phyloP scores from a whole-genome alignment of 2,888 invertebrate genomes.

The Acronicta leporina region DNA sequence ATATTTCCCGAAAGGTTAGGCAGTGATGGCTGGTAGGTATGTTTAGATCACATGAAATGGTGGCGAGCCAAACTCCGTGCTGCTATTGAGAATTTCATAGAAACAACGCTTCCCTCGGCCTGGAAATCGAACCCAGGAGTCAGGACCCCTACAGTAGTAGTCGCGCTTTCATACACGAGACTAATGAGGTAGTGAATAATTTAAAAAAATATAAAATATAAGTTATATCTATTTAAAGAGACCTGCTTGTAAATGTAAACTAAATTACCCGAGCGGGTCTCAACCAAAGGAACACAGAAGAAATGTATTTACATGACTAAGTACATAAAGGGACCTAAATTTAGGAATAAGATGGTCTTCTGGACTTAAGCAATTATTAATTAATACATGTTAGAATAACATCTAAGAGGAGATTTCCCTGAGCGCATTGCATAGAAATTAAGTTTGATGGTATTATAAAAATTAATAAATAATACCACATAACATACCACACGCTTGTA shows the following conservation, averaged over 20 bases:
- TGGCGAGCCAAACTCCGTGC: too few species aligned
- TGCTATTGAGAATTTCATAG: too few species aligned
- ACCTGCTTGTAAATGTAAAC: conserved; percentile 24
- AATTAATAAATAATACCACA: too few species aligned
- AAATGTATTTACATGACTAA: background rate
- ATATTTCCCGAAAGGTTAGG: too few species aligned
- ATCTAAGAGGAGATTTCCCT: too few species aligned
- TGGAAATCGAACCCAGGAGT: too few species aligned
- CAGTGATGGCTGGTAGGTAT: too few species aligned
- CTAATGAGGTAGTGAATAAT: background rate
- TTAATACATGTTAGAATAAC: conserved; percentile 1
- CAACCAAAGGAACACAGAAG: conserved; percentile 7
- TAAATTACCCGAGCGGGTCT: conserved; percentile 19
- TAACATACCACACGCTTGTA: too few species aligned
- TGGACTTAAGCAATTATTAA: conserved; percentile 11
- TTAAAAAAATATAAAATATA: background rate
- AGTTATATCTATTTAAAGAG: background rate
- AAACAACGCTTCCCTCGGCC: too few species aligned
- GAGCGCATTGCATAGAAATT: background rate
- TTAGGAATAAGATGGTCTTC: conserved; percentile 3
- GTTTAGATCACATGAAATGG: too few species aligned
- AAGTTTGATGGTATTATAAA: background rate
- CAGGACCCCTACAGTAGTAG: too few species aligned
- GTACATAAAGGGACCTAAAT: conserved; percentile 2
- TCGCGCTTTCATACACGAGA: too few species aligned